Evolutionary conservation across 2,888 invertebrate genomes (phyloP).

Genomic region (Bombylius major): DNA sequence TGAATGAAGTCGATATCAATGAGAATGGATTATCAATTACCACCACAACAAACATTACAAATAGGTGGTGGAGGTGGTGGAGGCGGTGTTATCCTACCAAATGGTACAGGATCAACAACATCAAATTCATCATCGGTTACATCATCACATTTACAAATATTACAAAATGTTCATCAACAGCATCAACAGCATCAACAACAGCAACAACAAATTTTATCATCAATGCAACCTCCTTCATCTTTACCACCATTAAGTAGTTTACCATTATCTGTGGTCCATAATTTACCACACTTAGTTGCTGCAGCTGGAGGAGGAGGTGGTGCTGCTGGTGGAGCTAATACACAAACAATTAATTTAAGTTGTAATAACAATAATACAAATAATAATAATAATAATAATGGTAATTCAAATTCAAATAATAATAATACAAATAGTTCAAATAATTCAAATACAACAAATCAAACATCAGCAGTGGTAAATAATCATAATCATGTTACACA

Average conservation of each 20-base stretch:
- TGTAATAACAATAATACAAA: conserved; percentile 6
- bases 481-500: conserved; percentile 17
- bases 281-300: conserved; percentile 30
- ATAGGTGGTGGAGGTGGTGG: conserved; percentile 13
- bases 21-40: conserved; percentile 38
- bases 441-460: not conserved
- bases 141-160: conserved; percentile 23
- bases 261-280: conserved; percentile 35
- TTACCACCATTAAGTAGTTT: conserved; percentile 32
- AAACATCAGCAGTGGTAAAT: conserved; percentile 18
- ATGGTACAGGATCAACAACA: conserved; percentile 4
- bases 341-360: conserved; percentile 13
- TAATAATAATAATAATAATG: conserved; percentile 11
- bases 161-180: conserved; percentile 25
- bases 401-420: conserved; percentile 7
- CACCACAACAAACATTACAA: conserved; percentile 32
- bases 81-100: conserved; percentile 3
- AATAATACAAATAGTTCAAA: conserved; percentile 14
- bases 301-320: not conserved
- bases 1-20: conserved; percentile 23
- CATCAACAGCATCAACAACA: conserved; percentile 22
- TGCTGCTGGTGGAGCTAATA: conserved; percentile 7
- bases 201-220: conserved; percentile 27
- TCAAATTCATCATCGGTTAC: conserved; percentile 12
- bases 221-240: conserved; percentile 25